Evolutionary conservation across 2,888 invertebrate species (phyloP).

Genomic region (Orthonychiurus folsomi): DNA sequence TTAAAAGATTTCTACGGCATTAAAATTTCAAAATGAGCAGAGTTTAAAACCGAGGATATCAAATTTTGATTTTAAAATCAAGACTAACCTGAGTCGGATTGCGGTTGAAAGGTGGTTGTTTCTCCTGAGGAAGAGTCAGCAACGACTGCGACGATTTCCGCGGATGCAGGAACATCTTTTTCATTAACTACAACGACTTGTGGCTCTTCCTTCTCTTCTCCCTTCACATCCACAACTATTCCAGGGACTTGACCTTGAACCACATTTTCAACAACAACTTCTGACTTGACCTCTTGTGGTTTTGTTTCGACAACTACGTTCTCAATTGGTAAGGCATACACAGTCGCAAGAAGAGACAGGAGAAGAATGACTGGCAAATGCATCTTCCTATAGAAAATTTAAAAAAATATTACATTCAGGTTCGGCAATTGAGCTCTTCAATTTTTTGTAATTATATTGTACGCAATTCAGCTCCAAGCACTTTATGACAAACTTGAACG

Average conservation of each 20-base stretch:
- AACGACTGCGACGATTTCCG: conserved; percentile 4
- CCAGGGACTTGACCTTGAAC: background rate
- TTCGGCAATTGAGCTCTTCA: no score
- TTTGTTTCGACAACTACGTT: conserved; percentile 11
- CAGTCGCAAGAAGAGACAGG: conserved; percentile 22
- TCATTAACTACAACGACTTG: conserved; percentile 10
- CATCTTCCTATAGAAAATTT: conserved; percentile 30
- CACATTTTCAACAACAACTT: background rate
- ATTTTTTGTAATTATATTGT: no score
- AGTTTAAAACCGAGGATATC: no score
- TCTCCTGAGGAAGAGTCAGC: background rate
- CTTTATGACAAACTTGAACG: no score
- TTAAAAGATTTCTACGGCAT: no score
- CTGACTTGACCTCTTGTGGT: background rate
- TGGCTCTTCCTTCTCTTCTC: conserved; percentile 10
- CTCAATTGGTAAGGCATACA: conserved; percentile 11
- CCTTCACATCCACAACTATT: conserved; percentile 7
- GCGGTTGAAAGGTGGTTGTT: background rate
- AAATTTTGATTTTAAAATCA: no score
- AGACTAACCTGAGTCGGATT: conserved; percentile 14
- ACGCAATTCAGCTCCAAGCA: no score
- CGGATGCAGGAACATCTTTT: conserved; percentile 11
- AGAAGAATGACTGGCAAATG: conserved; percentile 35
- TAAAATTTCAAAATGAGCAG: no score
- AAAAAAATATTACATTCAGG: no score